A percentile compares a stretch with the other conserved stretches of the same genome.
Conservation (phyloP, 2,113 vertebrate species). For the Mesembrinibis cayennensis region DNA sequence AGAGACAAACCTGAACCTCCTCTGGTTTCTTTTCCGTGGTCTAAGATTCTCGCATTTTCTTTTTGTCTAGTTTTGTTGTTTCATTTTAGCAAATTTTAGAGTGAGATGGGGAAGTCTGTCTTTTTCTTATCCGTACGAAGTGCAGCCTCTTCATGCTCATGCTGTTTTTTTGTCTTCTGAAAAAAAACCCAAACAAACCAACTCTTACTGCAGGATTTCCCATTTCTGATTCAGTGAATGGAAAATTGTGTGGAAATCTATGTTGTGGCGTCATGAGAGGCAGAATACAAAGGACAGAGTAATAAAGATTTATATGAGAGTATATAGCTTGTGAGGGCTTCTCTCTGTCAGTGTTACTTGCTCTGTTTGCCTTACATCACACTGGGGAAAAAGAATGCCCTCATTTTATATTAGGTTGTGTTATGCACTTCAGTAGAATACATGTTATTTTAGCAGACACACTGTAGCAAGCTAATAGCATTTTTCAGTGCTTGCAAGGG, state of each 20-base stretch:
- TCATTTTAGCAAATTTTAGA: neutral
- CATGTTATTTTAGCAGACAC: neutral
- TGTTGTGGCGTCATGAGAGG: neutral
- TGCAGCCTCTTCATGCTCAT: neutral
- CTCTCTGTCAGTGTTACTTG: neutral
- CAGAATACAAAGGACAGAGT: neutral
- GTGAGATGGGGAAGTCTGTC: neutral
- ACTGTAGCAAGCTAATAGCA: neutral
- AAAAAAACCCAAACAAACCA: neutral
- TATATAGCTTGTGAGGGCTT: neutral
- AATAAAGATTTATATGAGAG: neutral
- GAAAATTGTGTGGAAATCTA: neutral
- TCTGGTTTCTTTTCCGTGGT: neutral
- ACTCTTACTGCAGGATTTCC: neutral
- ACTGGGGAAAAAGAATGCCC: neutral
- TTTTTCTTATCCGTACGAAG: neutral
- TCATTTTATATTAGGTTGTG: neutral
- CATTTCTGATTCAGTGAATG: neutral
- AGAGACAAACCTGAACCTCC: neutral
- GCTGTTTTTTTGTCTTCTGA: neutral
- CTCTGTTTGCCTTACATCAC: neutral
- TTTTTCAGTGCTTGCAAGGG: neutral
- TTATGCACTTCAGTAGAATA: neutral
- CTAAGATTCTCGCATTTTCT: neutral
- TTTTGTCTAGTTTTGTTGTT: neutral